phyloP scores from a whole-genome alignment of 1,140 invertebrate genomes.

The Eurosta solidaginis region DNA sequence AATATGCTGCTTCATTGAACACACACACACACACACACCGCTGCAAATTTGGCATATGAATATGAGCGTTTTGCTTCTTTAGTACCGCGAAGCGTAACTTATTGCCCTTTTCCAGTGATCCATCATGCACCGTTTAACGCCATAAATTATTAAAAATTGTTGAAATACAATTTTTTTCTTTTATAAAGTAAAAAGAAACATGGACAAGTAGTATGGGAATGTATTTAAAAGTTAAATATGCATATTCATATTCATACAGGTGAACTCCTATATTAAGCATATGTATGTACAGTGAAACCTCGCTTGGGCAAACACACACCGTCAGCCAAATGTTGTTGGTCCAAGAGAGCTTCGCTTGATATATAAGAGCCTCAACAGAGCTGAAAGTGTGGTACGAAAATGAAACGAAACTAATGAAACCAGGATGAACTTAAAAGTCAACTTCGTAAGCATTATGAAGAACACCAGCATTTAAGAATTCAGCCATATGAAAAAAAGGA shows the following conservation, averaged over 20 bases:
- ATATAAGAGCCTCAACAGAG: no score
- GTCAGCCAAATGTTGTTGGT: no score
- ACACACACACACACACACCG: neutral
- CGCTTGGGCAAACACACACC: no score
- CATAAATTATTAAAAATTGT: constrained; percentile 35
- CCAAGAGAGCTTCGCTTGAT: no score
- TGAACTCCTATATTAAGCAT: no score
- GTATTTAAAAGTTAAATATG: neutral
- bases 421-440: no score
- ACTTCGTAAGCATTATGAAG: no score
- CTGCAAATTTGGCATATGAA: neutral
- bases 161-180: constrained; percentile 34
- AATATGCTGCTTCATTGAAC: neutral
- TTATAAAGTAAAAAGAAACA: neutral
- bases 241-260: constrained; percentile 20
- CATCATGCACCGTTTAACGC: constrained; percentile 27
- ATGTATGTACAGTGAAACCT: no score
- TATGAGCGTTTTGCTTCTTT: neutral
- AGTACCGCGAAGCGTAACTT: constrained; percentile 27
- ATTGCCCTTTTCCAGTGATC: constrained; percentile 27
- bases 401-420: no score
- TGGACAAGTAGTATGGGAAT: neutral
- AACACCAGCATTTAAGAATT: no score
- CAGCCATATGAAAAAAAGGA: no score
- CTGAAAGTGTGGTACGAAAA: no score